Conservation (phyloP, 2,888 invertebrate species). For the Rhagonycha lutea region DNA sequence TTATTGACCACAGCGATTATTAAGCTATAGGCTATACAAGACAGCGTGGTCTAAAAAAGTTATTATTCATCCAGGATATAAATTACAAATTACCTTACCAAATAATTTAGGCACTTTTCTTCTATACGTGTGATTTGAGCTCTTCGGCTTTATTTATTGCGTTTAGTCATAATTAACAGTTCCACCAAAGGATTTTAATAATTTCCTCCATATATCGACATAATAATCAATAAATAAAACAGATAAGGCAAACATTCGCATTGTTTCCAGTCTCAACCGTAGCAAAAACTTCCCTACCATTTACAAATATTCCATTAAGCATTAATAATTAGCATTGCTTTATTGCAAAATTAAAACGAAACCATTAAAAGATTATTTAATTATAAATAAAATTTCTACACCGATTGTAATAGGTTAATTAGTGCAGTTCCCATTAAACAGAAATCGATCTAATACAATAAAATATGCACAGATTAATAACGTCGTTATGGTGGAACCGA, state of each 20-base stretch:
- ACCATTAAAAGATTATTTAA: background rate
- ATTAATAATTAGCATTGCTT: background rate
- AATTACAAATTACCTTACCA: background rate
- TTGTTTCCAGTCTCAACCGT: background rate
- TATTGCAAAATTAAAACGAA: background rate
- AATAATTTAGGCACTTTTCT: background rate
- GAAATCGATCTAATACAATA: background rate
- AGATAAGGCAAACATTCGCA: background rate
- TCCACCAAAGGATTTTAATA: background rate
- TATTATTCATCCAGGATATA: background rate
- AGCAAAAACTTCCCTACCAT: background rate
- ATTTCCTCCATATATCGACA: background rate
- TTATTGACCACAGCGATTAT: constrained; percentile 2
- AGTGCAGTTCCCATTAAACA: background rate
- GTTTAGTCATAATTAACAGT: background rate
- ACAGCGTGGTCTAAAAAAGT: background rate
- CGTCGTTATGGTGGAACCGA: background rate
- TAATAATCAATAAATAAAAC: background rate
- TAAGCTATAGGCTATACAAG: background rate
- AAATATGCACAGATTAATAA: background rate
- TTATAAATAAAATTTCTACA: background rate
- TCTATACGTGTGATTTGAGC: background rate
- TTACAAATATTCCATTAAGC: background rate
- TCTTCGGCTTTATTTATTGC: background rate
- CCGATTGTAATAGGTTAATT: background rate